Percentiles rank a stretch among this genome's conserved stretches.
Evolutionary conservation across 2,113 vertebrate genomes (phyloP).

Genomic region (Microtus pennsylvanicus): DNA sequence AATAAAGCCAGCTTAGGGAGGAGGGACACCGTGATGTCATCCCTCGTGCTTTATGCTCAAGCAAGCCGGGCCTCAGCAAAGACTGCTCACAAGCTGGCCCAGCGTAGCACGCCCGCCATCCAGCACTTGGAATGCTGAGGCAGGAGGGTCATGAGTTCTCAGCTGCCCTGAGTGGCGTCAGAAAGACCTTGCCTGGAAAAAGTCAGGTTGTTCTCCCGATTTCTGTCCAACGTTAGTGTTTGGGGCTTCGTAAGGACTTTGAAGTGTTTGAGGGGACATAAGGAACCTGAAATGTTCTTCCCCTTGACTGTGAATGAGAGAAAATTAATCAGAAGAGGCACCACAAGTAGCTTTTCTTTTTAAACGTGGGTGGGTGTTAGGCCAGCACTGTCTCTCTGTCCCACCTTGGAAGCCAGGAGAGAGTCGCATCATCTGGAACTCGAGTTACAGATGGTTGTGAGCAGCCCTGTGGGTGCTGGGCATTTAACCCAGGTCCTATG

Average conservation of each 20-base stretch:
- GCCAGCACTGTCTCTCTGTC: not conserved
- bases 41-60: too few species aligned
- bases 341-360: not conserved
- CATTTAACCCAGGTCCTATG: not conserved
- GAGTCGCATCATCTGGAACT: not conserved
- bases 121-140: not conserved
- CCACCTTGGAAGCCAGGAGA: not conserved
- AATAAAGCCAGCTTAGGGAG: not conserved
- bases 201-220: not conserved
- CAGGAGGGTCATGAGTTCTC: not conserved
- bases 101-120: not conserved
- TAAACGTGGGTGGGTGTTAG: not conserved
- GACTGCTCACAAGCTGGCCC: not conserved
- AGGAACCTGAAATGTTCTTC: not conserved
- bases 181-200: not conserved
- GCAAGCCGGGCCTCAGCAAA: not conserved
- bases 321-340: not conserved
- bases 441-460: not conserved
- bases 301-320: not conserved
- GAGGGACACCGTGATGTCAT: not conserved
- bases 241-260: not conserved
- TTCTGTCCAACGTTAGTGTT: not conserved
- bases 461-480: not conserved
- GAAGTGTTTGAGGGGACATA: not conserved
- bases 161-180: too few species aligned